Percentiles rank a stretch among this genome's conserved stretches.
These are phyloP conservation scores for Platorchestia sp. DNA, from an alignment of 1,140 invertebrate species.

Conservation along the genomic window DNA sequence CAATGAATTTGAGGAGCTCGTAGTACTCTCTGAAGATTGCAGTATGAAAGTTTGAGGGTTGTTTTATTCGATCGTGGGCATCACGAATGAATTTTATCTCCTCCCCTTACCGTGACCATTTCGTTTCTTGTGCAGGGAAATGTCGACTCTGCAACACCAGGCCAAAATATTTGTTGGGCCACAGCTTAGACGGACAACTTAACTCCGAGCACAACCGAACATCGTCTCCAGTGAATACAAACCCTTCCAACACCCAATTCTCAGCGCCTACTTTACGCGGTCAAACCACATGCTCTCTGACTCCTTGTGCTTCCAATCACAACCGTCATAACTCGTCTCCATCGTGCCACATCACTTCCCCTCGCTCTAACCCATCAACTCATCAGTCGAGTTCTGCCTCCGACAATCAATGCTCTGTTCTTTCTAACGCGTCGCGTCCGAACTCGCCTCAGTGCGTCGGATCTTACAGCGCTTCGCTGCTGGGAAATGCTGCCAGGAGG, in stretches of 20 bases:
- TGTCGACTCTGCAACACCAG: slow-evolving; percentile 65
- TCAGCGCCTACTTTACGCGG: slow-evolving; percentile 21
- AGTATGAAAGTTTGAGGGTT: background rate
- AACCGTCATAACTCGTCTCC: slow-evolving; percentile 31
- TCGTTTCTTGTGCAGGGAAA: slow-evolving; percentile 56
- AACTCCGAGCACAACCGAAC: background rate
- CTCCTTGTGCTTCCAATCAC: slow-evolving; percentile 38
- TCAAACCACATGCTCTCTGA: background rate
- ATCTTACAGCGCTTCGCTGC: background rate
- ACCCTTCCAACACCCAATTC: slow-evolving; percentile 58
- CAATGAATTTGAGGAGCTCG: background rate
- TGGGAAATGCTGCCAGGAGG: background rate
- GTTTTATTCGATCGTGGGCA: background rate
- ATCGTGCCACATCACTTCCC: background rate
- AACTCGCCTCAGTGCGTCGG: background rate
- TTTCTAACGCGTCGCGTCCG: background rate
- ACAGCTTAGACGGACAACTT: slow-evolving; percentile 60
- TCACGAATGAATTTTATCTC: background rate
- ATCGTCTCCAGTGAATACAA: slow-evolving; percentile 41
- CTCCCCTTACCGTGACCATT: background rate
- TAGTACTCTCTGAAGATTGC: background rate
- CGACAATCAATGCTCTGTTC: background rate
- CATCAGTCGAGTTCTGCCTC: background rate
- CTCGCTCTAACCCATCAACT: background rate
- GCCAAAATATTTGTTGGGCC: slow-evolving; percentile 61